phyloP scores from a whole-genome alignment of 2,797 vertebrate genomes.

The Cryptoprocta ferox region DNA sequence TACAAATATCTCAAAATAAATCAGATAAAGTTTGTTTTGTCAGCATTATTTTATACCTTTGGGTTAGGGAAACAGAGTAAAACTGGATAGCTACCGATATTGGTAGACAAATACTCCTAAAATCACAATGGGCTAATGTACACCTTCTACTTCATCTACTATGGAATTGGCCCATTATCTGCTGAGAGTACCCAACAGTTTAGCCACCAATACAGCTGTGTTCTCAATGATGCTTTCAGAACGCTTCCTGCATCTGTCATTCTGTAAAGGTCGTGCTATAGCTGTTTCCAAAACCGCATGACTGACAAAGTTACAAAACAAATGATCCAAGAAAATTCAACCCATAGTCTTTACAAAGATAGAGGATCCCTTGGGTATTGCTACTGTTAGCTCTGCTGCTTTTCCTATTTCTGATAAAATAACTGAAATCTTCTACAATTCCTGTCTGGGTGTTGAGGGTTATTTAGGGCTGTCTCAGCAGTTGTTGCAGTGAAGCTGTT shows the following conservation, averaged over 20 bases:
- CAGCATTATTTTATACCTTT: not conserved
- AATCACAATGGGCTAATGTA: not conserved
- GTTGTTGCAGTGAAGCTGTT: not conserved
- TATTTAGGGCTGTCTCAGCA: not conserved
- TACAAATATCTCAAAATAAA: slow-evolving; percentile 7
- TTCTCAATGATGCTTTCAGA: not conserved
- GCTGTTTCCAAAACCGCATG: not conserved
- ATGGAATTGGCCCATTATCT: not conserved
- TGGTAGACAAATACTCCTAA: not conserved
- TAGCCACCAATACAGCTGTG: not conserved
- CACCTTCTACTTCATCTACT: not conserved
- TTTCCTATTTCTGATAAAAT: slow-evolving; percentile 4
- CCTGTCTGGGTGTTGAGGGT: not conserved
- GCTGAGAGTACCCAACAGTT: not conserved
- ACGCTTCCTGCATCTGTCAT: not conserved
- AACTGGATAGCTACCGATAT: not conserved
- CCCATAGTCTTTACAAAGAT: not conserved
- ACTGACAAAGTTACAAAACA: slow-evolving; percentile 56
- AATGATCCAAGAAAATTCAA: slow-evolving; percentile 49
- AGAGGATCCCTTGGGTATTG: not conserved
- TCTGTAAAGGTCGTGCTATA: not conserved
- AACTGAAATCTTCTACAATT: not conserved
- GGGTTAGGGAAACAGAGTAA: not conserved
- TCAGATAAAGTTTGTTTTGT: not conserved
- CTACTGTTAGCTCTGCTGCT: not conserved